Evolutionary conservation across 2,888 invertebrate species (phyloP).

Genomic region (Sarcophaga carnaria): DNA sequence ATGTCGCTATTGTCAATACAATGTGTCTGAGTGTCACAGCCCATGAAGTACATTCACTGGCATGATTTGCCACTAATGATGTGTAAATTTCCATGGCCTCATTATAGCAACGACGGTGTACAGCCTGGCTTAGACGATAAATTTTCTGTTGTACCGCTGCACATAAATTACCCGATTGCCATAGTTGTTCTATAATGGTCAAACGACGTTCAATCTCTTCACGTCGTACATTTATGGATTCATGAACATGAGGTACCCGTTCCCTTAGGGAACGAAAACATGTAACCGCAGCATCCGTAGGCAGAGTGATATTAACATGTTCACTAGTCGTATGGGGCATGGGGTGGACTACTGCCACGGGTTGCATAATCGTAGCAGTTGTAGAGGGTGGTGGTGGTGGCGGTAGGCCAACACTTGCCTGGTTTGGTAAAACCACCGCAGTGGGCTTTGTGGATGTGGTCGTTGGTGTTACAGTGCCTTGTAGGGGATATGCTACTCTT

Average conservation of each 20-base stretch:
- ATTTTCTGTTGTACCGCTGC: conserved; percentile 73
- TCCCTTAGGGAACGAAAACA: conserved; percentile 72
- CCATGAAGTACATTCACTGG: conserved; percentile 75
- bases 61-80: conserved; percentile 74
- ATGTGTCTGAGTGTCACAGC: conserved; percentile 74
- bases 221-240: conserved; percentile 72
- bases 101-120: conserved; percentile 64
- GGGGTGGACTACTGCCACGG: conserved; percentile 76
- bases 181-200: conserved; percentile 74
- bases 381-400: conserved; percentile 69
- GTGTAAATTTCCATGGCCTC: conserved; percentile 76
- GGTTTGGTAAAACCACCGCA: conserved; percentile 76
- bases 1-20: conserved; percentile 73
- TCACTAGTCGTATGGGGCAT: conserved; percentile 71
- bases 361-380: conserved; percentile 69
- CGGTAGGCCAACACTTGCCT: conserved; percentile 54
- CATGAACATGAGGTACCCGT: conserved; percentile 71
- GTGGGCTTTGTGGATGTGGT: conserved; percentile 73
- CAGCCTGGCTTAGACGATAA: conserved; percentile 74
- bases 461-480: conserved; percentile 69
- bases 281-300: conserved; percentile 70
- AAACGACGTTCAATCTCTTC: conserved; percentile 75
- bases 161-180: conserved; percentile 74
- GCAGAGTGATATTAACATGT: conserved; percentile 64
- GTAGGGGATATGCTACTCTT: conserved; percentile 79